Percentiles rank a stretch among this genome's conserved stretches.
phyloP scores from a whole-genome alignment of 2,888 invertebrate genomes.

The Pristionchus mayeri region DNA sequence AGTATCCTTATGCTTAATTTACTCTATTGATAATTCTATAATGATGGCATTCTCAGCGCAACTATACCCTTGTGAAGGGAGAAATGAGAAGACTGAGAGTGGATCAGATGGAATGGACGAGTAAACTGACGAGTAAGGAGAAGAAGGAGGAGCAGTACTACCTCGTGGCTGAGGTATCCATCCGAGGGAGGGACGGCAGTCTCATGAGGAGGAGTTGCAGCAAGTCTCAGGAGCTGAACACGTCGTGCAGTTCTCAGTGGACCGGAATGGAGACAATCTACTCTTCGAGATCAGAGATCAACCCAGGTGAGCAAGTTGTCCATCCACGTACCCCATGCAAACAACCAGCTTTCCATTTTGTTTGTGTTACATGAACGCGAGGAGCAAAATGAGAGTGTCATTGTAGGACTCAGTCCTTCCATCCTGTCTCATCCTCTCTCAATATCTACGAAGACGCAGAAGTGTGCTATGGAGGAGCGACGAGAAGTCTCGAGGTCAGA shows the following conservation, averaged over 20 bases:
- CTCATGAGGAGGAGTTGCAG: not conserved
- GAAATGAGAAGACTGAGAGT: not conserved
- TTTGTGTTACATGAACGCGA: not conserved
- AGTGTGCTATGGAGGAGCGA: conserved; percentile 21
- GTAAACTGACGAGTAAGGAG: not conserved
- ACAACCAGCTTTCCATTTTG: not conserved
- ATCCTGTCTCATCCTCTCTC: not conserved
- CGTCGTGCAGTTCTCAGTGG: conserved; percentile 5
- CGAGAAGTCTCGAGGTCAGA: conserved; percentile 12
- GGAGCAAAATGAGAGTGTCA: too few relatives aligned
- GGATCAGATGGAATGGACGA: conserved; percentile 26
- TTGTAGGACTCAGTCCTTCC: not conserved
- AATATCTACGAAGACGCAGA: not conserved
- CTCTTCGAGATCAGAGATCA: conserved; percentile 36
- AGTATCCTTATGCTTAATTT: too few relatives aligned
- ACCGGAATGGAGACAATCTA: conserved; percentile 23
- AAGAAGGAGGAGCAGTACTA: conserved; percentile 30
- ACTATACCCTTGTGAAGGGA: not conserved
- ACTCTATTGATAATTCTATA: too few relatives aligned
- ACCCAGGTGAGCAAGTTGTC: not conserved
- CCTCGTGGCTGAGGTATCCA: not conserved
- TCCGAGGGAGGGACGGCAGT: not conserved
- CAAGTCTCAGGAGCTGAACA: conserved; percentile 1
- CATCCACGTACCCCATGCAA: too few relatives aligned
- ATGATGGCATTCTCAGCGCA: not conserved